Conservation (phyloP, 1,140 invertebrate species). For the Trinorchestia longiramus region DNA sequence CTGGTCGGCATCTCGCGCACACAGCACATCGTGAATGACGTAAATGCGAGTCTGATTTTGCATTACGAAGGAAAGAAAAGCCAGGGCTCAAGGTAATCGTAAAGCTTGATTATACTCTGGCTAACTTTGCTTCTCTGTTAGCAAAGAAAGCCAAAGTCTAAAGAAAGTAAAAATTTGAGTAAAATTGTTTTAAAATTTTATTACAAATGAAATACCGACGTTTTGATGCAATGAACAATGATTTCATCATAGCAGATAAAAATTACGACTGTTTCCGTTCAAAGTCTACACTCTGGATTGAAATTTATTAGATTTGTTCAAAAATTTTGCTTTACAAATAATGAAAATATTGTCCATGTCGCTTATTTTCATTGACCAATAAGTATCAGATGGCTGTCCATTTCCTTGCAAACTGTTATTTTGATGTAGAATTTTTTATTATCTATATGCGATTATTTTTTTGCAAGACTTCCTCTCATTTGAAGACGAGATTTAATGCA, state of each 20-base stretch:
- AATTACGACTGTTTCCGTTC: not conserved
- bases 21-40: not conserved
- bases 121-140: not conserved
- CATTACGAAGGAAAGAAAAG: not conserved
- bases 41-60: not conserved
- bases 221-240: not conserved
- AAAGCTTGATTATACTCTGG: not conserved
- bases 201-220: not conserved
- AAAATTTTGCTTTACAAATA: no score
- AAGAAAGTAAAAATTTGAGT: not conserved
- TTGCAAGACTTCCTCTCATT: no score
- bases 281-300: not conserved
- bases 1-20: not conserved
- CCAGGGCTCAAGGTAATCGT: not conserved
- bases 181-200: not conserved
- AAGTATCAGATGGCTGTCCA: no score
- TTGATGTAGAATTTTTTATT: no score
- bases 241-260: not conserved
- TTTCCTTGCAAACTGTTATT: no score
- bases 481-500: no score
- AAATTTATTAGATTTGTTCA: no score
- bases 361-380: no score
- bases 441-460: no score
- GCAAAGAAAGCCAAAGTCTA: not conserved
- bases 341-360: no score